Base-by-base conservation (phyloP, 1,140 invertebrate species). In the Drosophila sp. region DNA sequence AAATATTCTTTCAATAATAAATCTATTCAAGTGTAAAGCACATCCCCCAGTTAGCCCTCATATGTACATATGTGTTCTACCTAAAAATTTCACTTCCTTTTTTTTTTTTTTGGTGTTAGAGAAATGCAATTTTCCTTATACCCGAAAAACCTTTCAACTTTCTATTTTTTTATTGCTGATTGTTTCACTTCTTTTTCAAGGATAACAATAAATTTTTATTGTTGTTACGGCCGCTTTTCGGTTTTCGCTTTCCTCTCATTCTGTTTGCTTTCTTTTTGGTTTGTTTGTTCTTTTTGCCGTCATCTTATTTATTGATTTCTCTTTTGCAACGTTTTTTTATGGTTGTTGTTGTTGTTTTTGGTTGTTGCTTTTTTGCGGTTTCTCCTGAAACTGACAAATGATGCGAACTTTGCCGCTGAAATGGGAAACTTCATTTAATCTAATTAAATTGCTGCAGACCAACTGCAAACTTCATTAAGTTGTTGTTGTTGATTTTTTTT, bases 201-300 rank as follows among this genome's bases (percentile, higher is more conserved):
- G 83, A 87, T 82, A 87, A 82, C 83, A 86, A 87, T 87, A 86
- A 87, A 87, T 87, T 80, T 87, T 87, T 87, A 87, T 87, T 79
- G 79, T 81, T 79, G 67, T 75, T 78, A 61, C 76, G 69, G 68
- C 76, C 66, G 71, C 69, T 61, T 83, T 81, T 80, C 56, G 60
- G 40, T 66, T 57, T 66, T 54, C 56, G 60, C 41, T 66, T 61
- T 66, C 38, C 58, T 76, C 50, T 44, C 30, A 32, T 35, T 50
- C 11, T 44, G 56, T 35, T 73, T 71, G 58, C 62, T 87, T 68
- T 62, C 77, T 71, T 76, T 70, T 57, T 76, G 76, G 25, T 67
- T 60, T 68, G 44, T 73, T 56, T 61, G 68, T 68, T 35, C 40
- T 55, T 50, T 44, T 64, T 58, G 7, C 23, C 44, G 7, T 50